phyloP scores from a whole-genome alignment of 2,888 invertebrate genomes.

The Aproaerema taeniolella region DNA sequence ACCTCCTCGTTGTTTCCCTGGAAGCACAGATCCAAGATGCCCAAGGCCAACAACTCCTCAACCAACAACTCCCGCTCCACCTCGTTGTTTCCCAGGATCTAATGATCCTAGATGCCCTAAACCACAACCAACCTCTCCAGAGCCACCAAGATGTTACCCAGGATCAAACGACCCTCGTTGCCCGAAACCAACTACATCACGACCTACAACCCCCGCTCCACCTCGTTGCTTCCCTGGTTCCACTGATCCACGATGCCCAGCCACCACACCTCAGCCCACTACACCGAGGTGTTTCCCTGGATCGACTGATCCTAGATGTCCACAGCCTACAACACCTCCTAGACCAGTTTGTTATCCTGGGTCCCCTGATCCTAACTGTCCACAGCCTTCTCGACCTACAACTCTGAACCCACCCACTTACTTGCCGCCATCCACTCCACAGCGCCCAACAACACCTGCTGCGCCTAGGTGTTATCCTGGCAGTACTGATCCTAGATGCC shows the following conservation, averaged over 20 bases:
- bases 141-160: slow-evolving; percentile 28
- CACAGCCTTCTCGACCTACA: slow-evolving; percentile 27
- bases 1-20: slow-evolving; percentile 22
- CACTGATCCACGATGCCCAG: slow-evolving; percentile 33
- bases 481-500: slow-evolving; percentile 32
- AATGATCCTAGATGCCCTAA: slow-evolving; percentile 35
- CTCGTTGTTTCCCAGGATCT: slow-evolving; percentile 33
- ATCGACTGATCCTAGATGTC: slow-evolving; percentile 24
- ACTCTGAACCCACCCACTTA: slow-evolving; percentile 26
- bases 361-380: slow-evolving; percentile 34
- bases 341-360: slow-evolving; percentile 29
- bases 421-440: slow-evolving; percentile 13
- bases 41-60: slow-evolving; percentile 31
- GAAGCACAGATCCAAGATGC: slow-evolving; percentile 26
- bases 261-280: slow-evolving; percentile 25
- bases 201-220: slow-evolving; percentile 26
- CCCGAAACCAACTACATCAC: slow-evolving; percentile 27
- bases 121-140: slow-evolving; percentile 17
- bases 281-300: slow-evolving; percentile 24
- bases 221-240: slow-evolving; percentile 25
- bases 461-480: slow-evolving; percentile 25
- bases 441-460: slow-evolving; percentile 13
- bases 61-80: slow-evolving; percentile 31
- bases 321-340: slow-evolving; percentile 33
- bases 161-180: slow-evolving; percentile 31